Evolutionary conservation across 2,888 invertebrate genomes (phyloP).

Genomic region (Drosophila affinis): DNA sequence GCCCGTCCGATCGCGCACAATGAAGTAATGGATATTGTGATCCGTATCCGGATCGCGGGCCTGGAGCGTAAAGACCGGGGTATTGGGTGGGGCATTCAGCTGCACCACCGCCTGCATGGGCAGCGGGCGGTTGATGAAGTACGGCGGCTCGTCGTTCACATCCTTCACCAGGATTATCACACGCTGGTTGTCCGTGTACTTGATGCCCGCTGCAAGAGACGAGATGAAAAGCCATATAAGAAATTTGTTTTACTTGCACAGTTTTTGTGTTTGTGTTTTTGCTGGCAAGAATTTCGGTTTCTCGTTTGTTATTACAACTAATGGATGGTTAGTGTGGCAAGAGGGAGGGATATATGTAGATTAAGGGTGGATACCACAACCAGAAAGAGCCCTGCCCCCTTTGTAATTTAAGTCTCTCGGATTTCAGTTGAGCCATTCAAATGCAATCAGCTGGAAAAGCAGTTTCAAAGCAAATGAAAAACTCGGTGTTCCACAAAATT

Average conservation of each 20-base stretch:
- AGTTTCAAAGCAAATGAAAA: slow-evolving; percentile 44
- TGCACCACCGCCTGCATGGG: slow-evolving; percentile 99
- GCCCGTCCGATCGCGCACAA: slow-evolving; percentile 94
- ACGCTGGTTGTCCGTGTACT: slow-evolving; percentile 96
- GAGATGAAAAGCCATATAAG: slow-evolving; percentile 20
- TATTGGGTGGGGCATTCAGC: slow-evolving; percentile 96
- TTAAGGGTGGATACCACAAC: not conserved
- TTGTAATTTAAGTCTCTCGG: slow-evolving; percentile 66
- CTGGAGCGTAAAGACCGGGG: slow-evolving; percentile 98
- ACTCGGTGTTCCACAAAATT: not conserved
- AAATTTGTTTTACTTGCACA: not conserved
- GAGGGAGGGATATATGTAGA: slow-evolving; percentile 6
- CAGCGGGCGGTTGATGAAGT: slow-evolving; percentile 97
- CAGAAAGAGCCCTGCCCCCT: not conserved
- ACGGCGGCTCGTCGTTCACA: slow-evolving; percentile 97
- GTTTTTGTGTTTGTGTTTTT: slow-evolving; percentile 43
- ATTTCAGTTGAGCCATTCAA: slow-evolving; percentile 68
- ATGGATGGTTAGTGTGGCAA: slow-evolving; percentile 54
- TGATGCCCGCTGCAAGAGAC: slow-evolving; percentile 82
- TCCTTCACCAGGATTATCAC: slow-evolving; percentile 97
- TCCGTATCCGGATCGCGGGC: slow-evolving; percentile 98
- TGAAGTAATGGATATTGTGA: slow-evolving; percentile 97
- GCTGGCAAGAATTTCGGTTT: slow-evolving; percentile 33
- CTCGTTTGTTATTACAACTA: slow-evolving; percentile 68
- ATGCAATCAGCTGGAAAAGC: slow-evolving; percentile 77